A percentile compares a stretch with the other conserved stretches of the same genome.
Evolutionary conservation across 2,888 invertebrate species (phyloP).

Genomic region (Nephrotoma guestfalica): DNA sequence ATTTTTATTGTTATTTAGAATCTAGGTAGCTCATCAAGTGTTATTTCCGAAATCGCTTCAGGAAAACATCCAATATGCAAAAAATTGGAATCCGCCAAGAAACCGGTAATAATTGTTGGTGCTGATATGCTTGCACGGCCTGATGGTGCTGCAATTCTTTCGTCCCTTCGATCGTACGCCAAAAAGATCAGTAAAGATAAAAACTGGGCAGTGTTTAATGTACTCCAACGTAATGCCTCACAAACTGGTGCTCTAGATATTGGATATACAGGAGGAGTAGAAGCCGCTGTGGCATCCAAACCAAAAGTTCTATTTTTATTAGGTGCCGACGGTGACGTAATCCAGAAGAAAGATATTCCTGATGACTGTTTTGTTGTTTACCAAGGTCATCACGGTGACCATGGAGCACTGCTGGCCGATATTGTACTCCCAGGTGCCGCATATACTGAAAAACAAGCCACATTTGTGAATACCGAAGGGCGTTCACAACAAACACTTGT

Average conservation of each 20-base stretch:
- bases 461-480: constrained; percentile 96
- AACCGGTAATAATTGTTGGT: constrained; percentile 87
- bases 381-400: constrained; percentile 92
- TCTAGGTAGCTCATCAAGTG: constrained; percentile 63
- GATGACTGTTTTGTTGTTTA: constrained; percentile 78
- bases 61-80: constrained; percentile 56
- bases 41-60: constrained; percentile 57
- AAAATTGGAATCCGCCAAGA: constrained; percentile 60
- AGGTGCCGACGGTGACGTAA: constrained; percentile 81
- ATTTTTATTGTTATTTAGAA: constrained; percentile 38
- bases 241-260: constrained; percentile 92
- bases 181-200: constrained; percentile 37
- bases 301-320: constrained; percentile 77
- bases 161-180: constrained; percentile 60
- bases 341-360: constrained; percentile 63
- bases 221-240: constrained; percentile 83
- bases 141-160: constrained; percentile 64
- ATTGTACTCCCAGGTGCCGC: constrained; percentile 90
- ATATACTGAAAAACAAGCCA: constrained; percentile 97
- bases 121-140: constrained; percentile 63
- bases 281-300: constrained; percentile 42
- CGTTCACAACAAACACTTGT: constrained; percentile 79
- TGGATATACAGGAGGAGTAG: constrained; percentile 71
- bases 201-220: constrained; percentile 74
- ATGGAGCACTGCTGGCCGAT: constrained; percentile 85